Evolutionary conservation across 2,888 invertebrate species (phyloP).

Genomic region (Nymphalis urticae): DNA sequence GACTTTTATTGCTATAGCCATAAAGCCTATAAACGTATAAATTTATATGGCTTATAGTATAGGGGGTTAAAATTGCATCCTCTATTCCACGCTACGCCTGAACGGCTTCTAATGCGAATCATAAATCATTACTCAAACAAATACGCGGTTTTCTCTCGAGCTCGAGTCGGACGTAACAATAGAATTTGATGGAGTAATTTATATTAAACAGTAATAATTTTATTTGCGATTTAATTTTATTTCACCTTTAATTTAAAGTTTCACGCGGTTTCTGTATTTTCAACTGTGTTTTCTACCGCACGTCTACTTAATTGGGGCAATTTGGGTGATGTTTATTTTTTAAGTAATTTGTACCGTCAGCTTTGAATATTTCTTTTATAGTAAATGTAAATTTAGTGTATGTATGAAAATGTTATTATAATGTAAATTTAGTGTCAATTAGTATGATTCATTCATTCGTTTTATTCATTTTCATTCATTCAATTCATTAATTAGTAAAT

Average conservation of each 20-base stretch:
- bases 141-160: conserved; percentile 20
- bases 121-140: conserved; percentile 27
- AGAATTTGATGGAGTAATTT: conserved; percentile 18
- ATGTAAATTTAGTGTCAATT: too few species aligned
- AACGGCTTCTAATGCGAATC: conserved; percentile 29
- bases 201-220: conserved; percentile 9
- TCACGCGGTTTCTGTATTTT: conserved; percentile 7
- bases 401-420: too few species aligned
- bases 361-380: not conserved
- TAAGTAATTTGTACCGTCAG: conserved; percentile 1
- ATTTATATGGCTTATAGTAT: conserved; percentile 15
- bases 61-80: conserved; percentile 25
- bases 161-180: conserved; percentile 1
- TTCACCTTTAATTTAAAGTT: conserved; percentile 10
- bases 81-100: conserved; percentile 18
- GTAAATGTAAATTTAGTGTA: too few species aligned
- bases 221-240: not conserved
- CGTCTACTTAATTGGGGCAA: conserved; percentile 9
- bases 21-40: conserved; percentile 17
- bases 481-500: too few species aligned
- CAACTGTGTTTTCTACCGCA: conserved; percentile 2
- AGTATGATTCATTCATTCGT: too few species aligned
- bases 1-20: conserved; percentile 3
- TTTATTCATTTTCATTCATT: too few species aligned
- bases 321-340: conserved; percentile 4